Base-by-base conservation (phyloP, 2,888 invertebrate genomes). In the Sycophila texana region DNA sequence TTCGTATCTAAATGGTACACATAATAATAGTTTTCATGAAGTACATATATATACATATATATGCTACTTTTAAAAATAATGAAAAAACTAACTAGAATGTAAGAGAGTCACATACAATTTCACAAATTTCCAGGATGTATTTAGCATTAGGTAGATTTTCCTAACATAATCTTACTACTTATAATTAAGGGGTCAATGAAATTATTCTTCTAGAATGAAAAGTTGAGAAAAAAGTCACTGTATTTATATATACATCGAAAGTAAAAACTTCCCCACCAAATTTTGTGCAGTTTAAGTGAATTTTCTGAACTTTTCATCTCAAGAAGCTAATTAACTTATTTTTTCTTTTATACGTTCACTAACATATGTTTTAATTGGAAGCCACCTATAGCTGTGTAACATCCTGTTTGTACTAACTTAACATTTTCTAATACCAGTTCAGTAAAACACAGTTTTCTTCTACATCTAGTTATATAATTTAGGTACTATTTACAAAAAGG, bases 401-500 rank as follows among this genome's bases (percentile, higher is more conserved):
- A 74, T 67, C 61, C 61, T 79, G 47, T 75, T 75, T 55, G 57
- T 61, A 72, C 75, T 72, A 79, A 75, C 71, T 74, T 58, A 71
- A 66, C 39, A 75, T n/a, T 71, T 55, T 14, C 57, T 39, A 57
- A 49, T 53, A 77, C 61, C 67, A 74, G 53, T 75, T 79, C 75
- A 72, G 71, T 30, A 74, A 79, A 75, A 79, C 79, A 79, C 71
- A 80, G 65, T 72, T 68, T 57, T 63, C 39, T 55, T 61, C 78
- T 81, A 78, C 73, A 16, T 65, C 81, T 81, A 77, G 61, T 79
- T 77, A 81, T 58, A 81, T 74, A 77, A 74, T 71, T 77, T 71
- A 77, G 53, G 71, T 77, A 77, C 39, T 39, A 39, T 39, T 39
- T 39, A 39, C 39, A 39, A 39, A 39, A 39, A 39, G 39, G 39